These are phyloP conservation scores for Hypomesus transpacificus DNA, from an alignment of 2,113 vertebrate genomes.

Conservation along the genomic window DNA sequence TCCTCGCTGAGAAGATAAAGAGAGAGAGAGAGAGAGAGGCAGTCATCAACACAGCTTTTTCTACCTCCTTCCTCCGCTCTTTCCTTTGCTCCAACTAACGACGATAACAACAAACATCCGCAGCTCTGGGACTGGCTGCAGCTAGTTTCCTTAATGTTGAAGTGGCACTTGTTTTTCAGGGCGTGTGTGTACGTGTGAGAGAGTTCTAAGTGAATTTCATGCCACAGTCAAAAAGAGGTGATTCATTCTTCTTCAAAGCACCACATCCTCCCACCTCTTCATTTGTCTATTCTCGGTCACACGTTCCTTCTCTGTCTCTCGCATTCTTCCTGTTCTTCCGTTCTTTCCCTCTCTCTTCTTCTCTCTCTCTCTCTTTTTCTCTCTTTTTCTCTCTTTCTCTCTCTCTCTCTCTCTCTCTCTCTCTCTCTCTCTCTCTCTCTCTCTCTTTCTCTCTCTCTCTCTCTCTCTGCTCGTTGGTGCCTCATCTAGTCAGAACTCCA, in stretches of 20 bases:
- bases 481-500: too few species aligned
- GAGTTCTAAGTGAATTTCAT: neutral
- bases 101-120: too few species aligned
- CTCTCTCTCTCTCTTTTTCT: neutral
- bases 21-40: neutral
- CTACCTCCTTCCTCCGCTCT: neutral
- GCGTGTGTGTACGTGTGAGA: too few species aligned
- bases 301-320: neutral
- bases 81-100: neutral
- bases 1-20: neutral
- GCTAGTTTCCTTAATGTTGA: too few species aligned
- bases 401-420: neutral
- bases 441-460: neutral
- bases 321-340: neutral
- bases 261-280: neutral
- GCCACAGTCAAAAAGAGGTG: too few species aligned
- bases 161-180: too few species aligned
- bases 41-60: neutral
- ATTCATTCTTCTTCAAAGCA: neutral
- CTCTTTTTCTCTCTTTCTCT: neutral
- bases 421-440: neutral
- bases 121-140: too few species aligned
- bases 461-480: neutral
- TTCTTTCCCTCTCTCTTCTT: neutral
- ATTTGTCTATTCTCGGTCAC: neutral